Evolutionary conservation across 2,113 vertebrate species (phyloP), one percentile per base, ranked within the genome.

Genomic region (Phalacrocorax brasilianus): DNA sequence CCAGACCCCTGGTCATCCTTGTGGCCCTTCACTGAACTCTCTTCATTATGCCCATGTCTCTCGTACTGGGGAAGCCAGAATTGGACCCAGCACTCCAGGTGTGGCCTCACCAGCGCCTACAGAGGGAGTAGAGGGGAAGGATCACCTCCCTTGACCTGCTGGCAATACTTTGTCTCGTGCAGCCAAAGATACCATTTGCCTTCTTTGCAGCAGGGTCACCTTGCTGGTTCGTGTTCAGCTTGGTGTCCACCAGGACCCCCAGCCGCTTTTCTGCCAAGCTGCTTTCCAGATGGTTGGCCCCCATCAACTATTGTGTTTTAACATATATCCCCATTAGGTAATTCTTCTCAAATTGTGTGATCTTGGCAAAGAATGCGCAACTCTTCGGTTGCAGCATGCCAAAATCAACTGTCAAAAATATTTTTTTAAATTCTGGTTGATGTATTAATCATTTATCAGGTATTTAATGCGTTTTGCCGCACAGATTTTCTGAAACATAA

Each of bases 121-220:
- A 45, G 44, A 45, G 44, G 14, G 47, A 50, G 15, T 4, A 59
- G 52, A 32, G 11, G 12, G 35, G 30, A 66, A 71, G 28, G 47
- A 44, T 59, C 53, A 8, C 33, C 4, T 63, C 33, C 59, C 35
- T 90, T 1, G 4, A 14, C 55, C 82, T 81, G 9, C 58, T 84
- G 58, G 53, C 53, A 55, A 5, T 38, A 4, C 50, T 73, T 87
- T 19, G 9, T 7, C 45, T 53, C 42, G 47, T n/a, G 16, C 16
- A 84, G 68, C 38, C 3, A 0, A n/a, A 30, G 30, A 26, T 17
- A n/a, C 22, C 23, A 2, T 40, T 63, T 0, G 1, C 40, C 10
- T 9, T 10, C 40, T 61, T 76, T 22, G 22, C 77, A 87, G 44
- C 50, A 91, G 52, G 12, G 19, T 58, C 58, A 22, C 32, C 24